These are phyloP conservation scores for Drepana falcataria DNA, from an alignment of 2,888 invertebrate species.

Conservation along the genomic window DNA sequence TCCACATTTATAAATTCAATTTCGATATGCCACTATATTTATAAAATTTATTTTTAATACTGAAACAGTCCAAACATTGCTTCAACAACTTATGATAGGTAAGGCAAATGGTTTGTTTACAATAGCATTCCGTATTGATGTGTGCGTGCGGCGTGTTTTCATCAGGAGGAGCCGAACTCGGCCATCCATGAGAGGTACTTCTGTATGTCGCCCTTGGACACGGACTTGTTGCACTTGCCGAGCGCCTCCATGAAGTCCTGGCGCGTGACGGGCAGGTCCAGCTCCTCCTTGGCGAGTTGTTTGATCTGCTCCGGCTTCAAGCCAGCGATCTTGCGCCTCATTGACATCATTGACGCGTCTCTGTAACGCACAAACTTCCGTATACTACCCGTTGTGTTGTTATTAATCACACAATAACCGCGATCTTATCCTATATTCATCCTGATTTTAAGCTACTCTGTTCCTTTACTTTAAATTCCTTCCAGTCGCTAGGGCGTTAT, in stretches of 20 bases:
- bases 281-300: slow-evolving; percentile 95
- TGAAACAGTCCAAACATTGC: slow-evolving; percentile 56
- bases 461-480: no score
- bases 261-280: slow-evolving; percentile 94
- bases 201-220: slow-evolving; percentile 94
- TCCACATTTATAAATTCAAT: slow-evolving; percentile 24
- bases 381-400: no score
- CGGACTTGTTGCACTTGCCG: slow-evolving; percentile 96
- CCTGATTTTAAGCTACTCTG: no score
- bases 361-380: slow-evolving; percentile 57
- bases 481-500: no score
- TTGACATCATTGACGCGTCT: slow-evolving; percentile 99
- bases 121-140: slow-evolving; percentile 22
- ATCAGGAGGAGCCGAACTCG: slow-evolving; percentile 96
- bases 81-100: slow-evolving; percentile 33
- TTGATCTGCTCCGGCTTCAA: slow-evolving; percentile 96
- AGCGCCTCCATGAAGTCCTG: slow-evolving; percentile 96
- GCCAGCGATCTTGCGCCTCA: slow-evolving; percentile 96
- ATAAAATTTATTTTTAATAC: slow-evolving; percentile 54
- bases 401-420: no score
- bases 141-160: not conserved
- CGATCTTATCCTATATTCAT: no score
- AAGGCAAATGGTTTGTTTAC: slow-evolving; percentile 40
- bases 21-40: slow-evolving; percentile 54
- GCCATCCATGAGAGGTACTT: slow-evolving; percentile 98